These are phyloP conservation scores for Patella pellucida DNA, from an alignment of 2,888 invertebrate genomes.

Conservation along the genomic window DNA sequence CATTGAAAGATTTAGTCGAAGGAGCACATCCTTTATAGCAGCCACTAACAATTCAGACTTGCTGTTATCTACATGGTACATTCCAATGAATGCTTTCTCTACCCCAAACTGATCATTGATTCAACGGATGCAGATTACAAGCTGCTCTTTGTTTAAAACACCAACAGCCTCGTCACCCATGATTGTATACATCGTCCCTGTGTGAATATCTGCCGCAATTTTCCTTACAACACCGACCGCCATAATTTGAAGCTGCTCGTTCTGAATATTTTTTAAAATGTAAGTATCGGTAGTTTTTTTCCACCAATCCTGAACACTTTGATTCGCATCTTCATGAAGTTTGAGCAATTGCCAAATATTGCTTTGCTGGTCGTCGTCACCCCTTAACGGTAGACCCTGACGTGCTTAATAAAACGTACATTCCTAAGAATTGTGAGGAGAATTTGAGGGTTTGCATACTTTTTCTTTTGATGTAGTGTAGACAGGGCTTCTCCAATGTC, in stretches of 20 bases:
- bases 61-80: constrained; percentile 30
- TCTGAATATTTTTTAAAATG: too few species aligned
- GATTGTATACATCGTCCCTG: constrained; percentile 31
- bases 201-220: constrained; percentile 22
- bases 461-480: constrained; percentile 24
- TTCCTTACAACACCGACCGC: constrained; percentile 31
- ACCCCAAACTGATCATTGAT: constrained; percentile 33
- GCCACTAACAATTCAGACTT: constrained; percentile 16
- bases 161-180: constrained; percentile 44
- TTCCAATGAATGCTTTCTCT: constrained; percentile 43
- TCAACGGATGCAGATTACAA: constrained; percentile 38
- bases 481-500: constrained; percentile 32
- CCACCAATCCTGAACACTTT: constrained; percentile 30
- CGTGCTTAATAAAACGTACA: constrained; percentile 36
- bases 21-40: too few species aligned
- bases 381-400: constrained; percentile 35
- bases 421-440: constrained; percentile 31
- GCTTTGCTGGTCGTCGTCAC: constrained; percentile 30
- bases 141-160: constrained; percentile 41
- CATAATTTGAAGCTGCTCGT: constrained; percentile 41
- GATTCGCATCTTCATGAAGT: constrained; percentile 28
- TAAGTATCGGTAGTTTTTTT: constrained; percentile 36
- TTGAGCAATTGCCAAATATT: constrained; percentile 40
- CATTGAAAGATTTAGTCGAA: too few species aligned
- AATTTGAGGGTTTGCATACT: constrained; percentile 30